These are phyloP conservation scores for Liodrosophila aerea DNA, from an alignment of 2,888 invertebrate genomes.

Conservation along the genomic window DNA sequence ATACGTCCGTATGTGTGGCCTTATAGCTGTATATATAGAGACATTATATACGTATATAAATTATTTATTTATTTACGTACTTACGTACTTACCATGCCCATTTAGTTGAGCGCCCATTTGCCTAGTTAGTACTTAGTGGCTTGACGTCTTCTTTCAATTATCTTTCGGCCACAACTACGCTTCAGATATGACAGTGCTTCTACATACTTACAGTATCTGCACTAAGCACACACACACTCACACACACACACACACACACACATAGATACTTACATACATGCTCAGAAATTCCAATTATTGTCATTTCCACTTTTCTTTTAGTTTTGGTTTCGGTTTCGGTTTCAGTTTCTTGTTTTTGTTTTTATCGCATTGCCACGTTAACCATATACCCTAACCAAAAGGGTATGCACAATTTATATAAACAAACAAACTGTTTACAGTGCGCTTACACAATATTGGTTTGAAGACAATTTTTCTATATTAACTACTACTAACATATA, in stretches of 20 bases:
- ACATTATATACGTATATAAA: background rate
- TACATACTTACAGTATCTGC: too few relatives aligned
- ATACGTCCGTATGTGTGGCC: slow-evolving; percentile 8
- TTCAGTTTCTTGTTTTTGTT: slow-evolving; percentile 1
- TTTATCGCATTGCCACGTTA: background rate
- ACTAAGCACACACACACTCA: too few relatives aligned
- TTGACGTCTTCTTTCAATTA: slow-evolving; percentile 29
- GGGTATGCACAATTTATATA: background rate
- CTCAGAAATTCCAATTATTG: slow-evolving; percentile 22
- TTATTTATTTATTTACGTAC: slow-evolving; percentile 2
- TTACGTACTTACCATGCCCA: slow-evolving; percentile 7
- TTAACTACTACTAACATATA: too few relatives aligned
- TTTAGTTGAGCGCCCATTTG: slow-evolving; percentile 15
- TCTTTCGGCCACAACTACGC: slow-evolving; percentile 37
- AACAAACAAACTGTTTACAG: too few relatives aligned
- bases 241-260: too few relatives aligned
- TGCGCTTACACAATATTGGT: too few relatives aligned
- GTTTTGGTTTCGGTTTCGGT: slow-evolving; percentile 1
- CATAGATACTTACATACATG: too few relatives aligned
- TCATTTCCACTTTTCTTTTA: slow-evolving; percentile 18
- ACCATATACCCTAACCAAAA: too few relatives aligned
- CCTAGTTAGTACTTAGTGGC: slow-evolving; percentile 7
- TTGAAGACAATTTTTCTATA: too few relatives aligned
- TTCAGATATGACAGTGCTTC: slow-evolving; percentile 10
- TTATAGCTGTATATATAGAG: too few relatives aligned